phyloP scores from a whole-genome alignment of 1,140 invertebrate genomes.

The Luehdorfia chinensis region DNA sequence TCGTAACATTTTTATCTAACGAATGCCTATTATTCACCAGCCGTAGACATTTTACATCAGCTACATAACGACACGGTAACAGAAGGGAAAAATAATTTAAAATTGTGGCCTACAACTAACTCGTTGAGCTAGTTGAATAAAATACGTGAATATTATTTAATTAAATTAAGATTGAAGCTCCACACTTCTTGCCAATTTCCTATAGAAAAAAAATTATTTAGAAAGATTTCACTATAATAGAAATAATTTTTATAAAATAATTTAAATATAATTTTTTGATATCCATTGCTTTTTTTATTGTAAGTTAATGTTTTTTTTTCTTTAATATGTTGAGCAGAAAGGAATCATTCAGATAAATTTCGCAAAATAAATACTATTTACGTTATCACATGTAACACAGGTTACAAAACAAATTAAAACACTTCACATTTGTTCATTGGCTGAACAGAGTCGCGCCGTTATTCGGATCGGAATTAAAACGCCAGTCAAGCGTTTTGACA shows the following conservation, averaged over 20 bases:
- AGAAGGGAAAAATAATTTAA: slow-evolving; percentile 19
- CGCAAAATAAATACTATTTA: slow-evolving; percentile 19
- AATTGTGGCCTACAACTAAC: slow-evolving; percentile 1
- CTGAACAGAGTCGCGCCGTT: slow-evolving; percentile 19
- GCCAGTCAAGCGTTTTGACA: slow-evolving; percentile 50
- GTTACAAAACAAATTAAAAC: slow-evolving; percentile 21
- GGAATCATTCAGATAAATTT: slow-evolving; percentile 22
- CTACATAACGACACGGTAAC: slow-evolving; percentile 24
- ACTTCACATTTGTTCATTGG: slow-evolving; percentile 44
- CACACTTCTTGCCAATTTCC: not conserved
- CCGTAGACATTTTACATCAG: slow-evolving; percentile 19
- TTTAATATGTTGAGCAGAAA: too few relatives aligned
- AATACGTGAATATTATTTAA: not conserved
- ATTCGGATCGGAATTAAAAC: slow-evolving; percentile 36
- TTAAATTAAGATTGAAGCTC: not conserved
- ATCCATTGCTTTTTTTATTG: too few relatives aligned
- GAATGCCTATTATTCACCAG: slow-evolving; percentile 18
- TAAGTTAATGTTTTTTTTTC: too few relatives aligned
- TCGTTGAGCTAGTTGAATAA: not conserved
- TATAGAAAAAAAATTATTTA: not conserved
- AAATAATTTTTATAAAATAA: not conserved
- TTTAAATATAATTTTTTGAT: slow-evolving; percentile 17
- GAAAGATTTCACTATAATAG: not conserved
- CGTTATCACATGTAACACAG: slow-evolving; percentile 17
- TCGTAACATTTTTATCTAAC: slow-evolving; percentile 26